Evolutionary conservation across 2,113 vertebrate species (phyloP), one percentile per base, ranked within the genome.

Genomic region (Dasyornis broadbenti): DNA sequence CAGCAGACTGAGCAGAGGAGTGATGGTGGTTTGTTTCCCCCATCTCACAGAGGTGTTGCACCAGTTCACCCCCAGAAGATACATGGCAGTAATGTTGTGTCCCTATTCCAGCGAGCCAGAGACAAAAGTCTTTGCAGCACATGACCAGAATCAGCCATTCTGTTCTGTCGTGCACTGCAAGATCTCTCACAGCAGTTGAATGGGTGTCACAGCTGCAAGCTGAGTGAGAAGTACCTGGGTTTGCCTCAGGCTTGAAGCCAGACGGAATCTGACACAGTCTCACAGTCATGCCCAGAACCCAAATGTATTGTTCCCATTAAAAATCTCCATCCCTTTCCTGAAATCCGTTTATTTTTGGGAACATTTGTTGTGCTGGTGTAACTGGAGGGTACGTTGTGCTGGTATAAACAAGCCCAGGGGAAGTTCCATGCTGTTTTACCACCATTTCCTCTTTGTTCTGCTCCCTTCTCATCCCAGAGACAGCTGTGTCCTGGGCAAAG

Each of bases 401-500:
- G 63, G 19, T 54, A 52, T 84, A 94, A 94, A 95, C 52, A 92
- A 95, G 68, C 64, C 64, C 54, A 57, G 18, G 69, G 71, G 80
- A 92, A 89, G 56, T 66, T 90, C 86, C 81, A 81, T 78, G 81
- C 45, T 16, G 3, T 83, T 68, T 86, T 95, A 64, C 76, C 83
- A 89, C 86, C 60, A 66, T 26, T 12, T 54, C 18, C 31, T 80
- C 89, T 89, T 94, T 95, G 83, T 91, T 96, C 60, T 86, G 4
- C 30, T 94, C 64, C 30, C 39, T 86, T 92, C 24, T 86, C 84
- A 83, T 84, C 65, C 63, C 65, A 81, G 33, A 78, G 77, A 89
- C 91, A 95, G 60, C 72, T 85, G 44, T 71, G 82, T 90, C 91
- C 75, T 82, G 70, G 61, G 71, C 76, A 94, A 72, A 90, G 45